Evolutionary conservation across 2,113 vertebrate species (phyloP), one percentile per base, ranked within the genome.

Genomic region (Cygnus buccinator): DNA sequence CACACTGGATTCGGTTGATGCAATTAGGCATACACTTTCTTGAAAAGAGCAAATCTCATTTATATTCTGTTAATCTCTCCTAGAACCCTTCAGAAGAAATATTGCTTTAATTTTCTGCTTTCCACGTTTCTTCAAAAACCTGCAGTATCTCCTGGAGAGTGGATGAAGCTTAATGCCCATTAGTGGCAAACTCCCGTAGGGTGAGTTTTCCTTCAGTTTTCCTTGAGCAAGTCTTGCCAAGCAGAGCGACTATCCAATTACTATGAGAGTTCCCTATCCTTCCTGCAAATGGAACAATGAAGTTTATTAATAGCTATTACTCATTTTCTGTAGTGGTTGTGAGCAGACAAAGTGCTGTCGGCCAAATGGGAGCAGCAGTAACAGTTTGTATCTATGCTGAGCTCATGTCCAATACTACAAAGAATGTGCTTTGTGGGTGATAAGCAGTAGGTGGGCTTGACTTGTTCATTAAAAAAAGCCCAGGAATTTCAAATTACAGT

Each of bases 291-390:
- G 57, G 48, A 96, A 80, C 76, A 78, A 63, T 29, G n/a, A 82
- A 79, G 66, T 87, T 94, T 94, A 96, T 94, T 93, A 96, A 93
- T 31, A 89, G 83, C 48, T 41, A 86, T 90, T 90, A 89, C 33
- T 96, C 94, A 90, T 91, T 82, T 93, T n/a, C 75, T 74, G 29
- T 61, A 90, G 68, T 23, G 23, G 52, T 5, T 71, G 84, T 20
- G 29, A 89, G 72, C 44, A 83, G 46, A 46, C 52, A 68, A 54
- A 87, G 59, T 2, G 5, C 68, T 52, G 50, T 59, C 37, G 71
- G 86, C 76, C 91, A 90, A 86, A 63, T 26, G 31, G 13, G 73
- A 95, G 58, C 68, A 95, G 68, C 68, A 75, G 39, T 21, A 81
- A 54, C 3, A 83, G 70, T 41, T 41, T 44, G 21, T 29, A 63